Conservation (phyloP, 1,140 invertebrate species). For the Phortica variegata region DNA sequence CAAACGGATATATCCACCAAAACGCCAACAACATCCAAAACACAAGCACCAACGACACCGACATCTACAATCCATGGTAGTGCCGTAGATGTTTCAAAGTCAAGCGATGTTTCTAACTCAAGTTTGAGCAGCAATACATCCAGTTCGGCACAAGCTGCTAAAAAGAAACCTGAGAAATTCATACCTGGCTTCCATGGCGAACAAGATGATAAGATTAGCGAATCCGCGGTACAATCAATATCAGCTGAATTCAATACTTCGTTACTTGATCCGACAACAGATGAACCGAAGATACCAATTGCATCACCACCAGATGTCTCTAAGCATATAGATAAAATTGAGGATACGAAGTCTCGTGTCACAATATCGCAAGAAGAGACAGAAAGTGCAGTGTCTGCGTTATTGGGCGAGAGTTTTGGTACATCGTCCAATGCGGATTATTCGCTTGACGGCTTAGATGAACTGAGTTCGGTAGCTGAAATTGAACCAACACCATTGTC, state of each 20-base stretch:
- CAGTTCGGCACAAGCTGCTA: slow-evolving; percentile 7
- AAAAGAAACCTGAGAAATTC: slow-evolving; percentile 65
- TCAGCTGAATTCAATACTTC: slow-evolving; percentile 60
- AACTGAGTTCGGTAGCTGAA: slow-evolving; percentile 33
- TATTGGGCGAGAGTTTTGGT: slow-evolving; percentile 81
- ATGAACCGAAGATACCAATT: slow-evolving; percentile 57
- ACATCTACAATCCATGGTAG: no score
- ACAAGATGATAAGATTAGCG: slow-evolving; percentile 72
- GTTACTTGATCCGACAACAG: slow-evolving; percentile 41
- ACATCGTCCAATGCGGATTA: slow-evolving; percentile 60
- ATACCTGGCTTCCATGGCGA: slow-evolving; percentile 71
- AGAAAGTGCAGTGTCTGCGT: slow-evolving; percentile 84
- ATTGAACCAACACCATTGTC: slow-evolving; percentile 25
- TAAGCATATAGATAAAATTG: slow-evolving; percentile 62
- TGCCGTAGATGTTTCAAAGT: no score
- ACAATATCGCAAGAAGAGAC: slow-evolving; percentile 90
- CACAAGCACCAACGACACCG: slow-evolving; percentile 13
- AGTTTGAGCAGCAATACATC: slow-evolving; percentile 2
- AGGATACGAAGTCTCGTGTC: slow-evolving; percentile 73
- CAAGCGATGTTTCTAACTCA: slow-evolving; percentile 16
- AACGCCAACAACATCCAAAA: slow-evolving; percentile 40
- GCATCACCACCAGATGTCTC: slow-evolving; percentile 46
- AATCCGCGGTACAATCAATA: slow-evolving; percentile 76
- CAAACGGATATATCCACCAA: slow-evolving; percentile 40
- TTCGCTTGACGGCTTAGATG: slow-evolving; percentile 59